Base-by-base conservation (phyloP, 2,888 invertebrate genomes). In the Rotaria socialis region DNA sequence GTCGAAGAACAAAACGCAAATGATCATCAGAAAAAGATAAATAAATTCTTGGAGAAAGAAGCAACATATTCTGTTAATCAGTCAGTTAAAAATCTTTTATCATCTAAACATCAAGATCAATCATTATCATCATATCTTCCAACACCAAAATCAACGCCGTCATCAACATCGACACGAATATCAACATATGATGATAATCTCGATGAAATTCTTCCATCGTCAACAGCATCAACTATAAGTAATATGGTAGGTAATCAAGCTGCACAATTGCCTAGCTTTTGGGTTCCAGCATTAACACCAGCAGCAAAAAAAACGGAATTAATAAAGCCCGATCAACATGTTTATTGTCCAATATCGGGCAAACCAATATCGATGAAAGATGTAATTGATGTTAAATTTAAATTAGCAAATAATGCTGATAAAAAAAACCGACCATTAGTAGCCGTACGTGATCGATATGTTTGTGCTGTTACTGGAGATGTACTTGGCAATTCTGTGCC, bases 391-490 rank as follows among this genome's bases (percentile, higher is more conserved):
- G 94, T 99, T 0, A 95, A 96, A 90, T 99, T 99, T 92, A 97
- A 96, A 0, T 92, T 94, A 87, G 94, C 96, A 88, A 96, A 96
- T 91, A 94, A 95, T 0, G 94, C 95, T 90, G 94, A 84, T n/a
- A 27, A 27, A 35, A 74, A 94, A 88, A 95, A 95, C 89, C 94
- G 94, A 89, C 94, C 96, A 2, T 92, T 96, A 55, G 96, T 97
- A 88, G 93, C 94, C 0, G 96, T 95, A 91, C 88, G 91, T 90
- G 90, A 95, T 88, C 93, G 98, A 89, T 99, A 96, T 90, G 96
- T 97, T 94, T 99, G 99, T 91, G 96, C 98, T 2, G 94, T 99
- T 0, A 98, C 98, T 2, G 95, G 96, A 91, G 99, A 99, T 91
- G 94, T 97, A 87, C 92, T 99, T 58, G 95, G 95, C 88, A 97